phyloP scores from a whole-genome alignment of 2,888 invertebrate species.

The Leptopilina syphax region DNA sequence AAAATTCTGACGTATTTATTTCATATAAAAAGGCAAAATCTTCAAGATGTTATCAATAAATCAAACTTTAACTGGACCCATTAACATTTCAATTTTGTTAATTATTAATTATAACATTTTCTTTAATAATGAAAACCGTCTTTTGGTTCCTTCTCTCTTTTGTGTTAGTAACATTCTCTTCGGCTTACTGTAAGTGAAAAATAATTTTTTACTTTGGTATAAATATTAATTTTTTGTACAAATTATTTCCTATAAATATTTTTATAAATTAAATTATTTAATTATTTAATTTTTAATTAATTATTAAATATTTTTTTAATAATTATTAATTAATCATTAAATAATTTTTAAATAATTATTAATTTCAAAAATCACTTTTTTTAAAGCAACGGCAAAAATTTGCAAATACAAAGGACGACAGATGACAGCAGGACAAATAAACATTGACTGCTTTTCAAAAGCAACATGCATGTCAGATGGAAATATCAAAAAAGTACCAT shows the following conservation, averaged over 20 bases:
- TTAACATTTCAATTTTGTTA: no score
- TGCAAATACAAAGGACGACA: conserved; percentile 50
- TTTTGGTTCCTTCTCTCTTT: neutral
- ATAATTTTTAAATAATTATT: neutral
- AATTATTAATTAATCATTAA: neutral
- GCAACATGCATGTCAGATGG: conserved; percentile 45
- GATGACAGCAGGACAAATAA: conserved; percentile 48
- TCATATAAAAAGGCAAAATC: conserved; percentile 7
- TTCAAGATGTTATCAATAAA: neutral
- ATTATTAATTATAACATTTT: neutral
- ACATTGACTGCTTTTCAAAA: conserved; percentile 44
- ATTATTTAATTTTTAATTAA: neutral
- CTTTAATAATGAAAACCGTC: neutral
- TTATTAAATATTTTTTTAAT: neutral
- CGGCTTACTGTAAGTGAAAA: neutral
- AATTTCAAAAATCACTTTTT: conserved; percentile 9
- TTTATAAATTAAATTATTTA: neutral
- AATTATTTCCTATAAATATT: no score
- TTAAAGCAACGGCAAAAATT: conserved; percentile 45
- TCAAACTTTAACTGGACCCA: no score
- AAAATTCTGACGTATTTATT: neutral
- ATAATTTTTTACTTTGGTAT: neutral
- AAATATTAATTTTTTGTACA: no score
- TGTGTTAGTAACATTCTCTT: neutral
- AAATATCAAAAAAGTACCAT: conserved; percentile 32